phyloP scores from a whole-genome alignment of 1,140 invertebrate species.

The Elysia chlorotica region DNA sequence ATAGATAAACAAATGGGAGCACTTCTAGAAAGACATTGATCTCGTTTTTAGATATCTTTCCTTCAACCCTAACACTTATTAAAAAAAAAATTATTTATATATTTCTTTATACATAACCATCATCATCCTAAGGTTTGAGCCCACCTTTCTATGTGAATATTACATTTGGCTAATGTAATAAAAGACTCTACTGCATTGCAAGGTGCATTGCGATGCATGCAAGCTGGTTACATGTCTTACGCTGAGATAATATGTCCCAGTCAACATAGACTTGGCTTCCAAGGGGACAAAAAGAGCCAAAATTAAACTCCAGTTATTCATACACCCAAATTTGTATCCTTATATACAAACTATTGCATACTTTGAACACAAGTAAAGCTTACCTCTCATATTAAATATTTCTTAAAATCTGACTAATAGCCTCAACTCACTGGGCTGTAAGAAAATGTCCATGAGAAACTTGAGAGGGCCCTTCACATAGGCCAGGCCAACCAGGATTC shows the following conservation, averaged over 20 bases:
- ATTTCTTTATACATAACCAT: too few species aligned
- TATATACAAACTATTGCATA: neutral
- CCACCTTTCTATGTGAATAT: too few species aligned
- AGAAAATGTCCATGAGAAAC: conserved; percentile 60
- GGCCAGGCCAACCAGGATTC: conserved; percentile 72
- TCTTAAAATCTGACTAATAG: neutral
- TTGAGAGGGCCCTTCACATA: conserved; percentile 71
- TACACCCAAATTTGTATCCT: neutral
- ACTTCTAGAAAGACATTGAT: too few species aligned
- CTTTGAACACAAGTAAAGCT: neutral
- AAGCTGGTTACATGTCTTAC: too few species aligned
- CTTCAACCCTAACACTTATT: too few species aligned
- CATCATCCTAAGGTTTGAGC: too few species aligned
- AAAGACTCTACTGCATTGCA: too few species aligned
- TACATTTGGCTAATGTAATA: too few species aligned
- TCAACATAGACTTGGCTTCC: neutral
- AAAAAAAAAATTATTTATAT: too few species aligned
- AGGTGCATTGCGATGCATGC: too few species aligned
- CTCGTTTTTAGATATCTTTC: too few species aligned
- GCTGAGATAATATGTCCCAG: neutral
- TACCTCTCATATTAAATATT: neutral
- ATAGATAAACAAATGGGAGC: too few species aligned
- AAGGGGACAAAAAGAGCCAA: neutral
- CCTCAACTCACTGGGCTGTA: conserved; percentile 25
- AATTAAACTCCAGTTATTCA: neutral